phyloP scores from a whole-genome alignment of 1,140 invertebrate species.

The Subanguina moxae region DNA sequence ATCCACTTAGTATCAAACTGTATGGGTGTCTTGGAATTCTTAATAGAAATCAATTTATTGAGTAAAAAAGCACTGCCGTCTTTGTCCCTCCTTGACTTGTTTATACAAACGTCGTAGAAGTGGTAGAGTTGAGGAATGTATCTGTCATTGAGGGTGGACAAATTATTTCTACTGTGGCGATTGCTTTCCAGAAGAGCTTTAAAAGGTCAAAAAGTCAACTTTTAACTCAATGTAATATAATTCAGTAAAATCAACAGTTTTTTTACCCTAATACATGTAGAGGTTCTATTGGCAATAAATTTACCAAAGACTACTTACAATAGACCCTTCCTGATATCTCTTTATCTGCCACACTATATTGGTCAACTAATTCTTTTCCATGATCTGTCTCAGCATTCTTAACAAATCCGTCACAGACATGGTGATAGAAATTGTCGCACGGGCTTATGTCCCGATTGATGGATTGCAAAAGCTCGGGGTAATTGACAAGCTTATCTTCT shows the following conservation, averaged over 20 bases:
- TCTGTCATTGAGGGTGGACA: background rate
- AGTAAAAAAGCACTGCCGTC: background rate
- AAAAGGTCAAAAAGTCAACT: no score
- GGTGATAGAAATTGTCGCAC: background rate
- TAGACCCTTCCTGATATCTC: background rate
- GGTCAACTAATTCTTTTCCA: background rate
- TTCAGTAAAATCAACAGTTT: no score
- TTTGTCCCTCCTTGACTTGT: background rate
- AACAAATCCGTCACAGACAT: slow-evolving; percentile 1
- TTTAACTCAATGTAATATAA: no score
- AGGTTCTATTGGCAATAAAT: no score
- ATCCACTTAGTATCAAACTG: background rate
- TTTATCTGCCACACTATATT: background rate
- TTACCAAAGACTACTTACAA: background rate
- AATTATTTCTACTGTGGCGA: background rate
- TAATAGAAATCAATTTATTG: background rate
- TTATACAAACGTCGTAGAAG: background rate
- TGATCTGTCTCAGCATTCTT: background rate
- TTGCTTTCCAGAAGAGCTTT: slow-evolving; percentile 1
- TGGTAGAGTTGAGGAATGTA: background rate
- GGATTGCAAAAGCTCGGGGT: background rate
- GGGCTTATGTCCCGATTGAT: background rate
- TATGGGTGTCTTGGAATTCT: background rate
- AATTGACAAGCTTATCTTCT: background rate
- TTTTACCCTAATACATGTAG: no score